These are phyloP conservation scores for Glossophaga mutica DNA, from an alignment of 2,797 vertebrate genomes.

Conservation along the genomic window DNA sequence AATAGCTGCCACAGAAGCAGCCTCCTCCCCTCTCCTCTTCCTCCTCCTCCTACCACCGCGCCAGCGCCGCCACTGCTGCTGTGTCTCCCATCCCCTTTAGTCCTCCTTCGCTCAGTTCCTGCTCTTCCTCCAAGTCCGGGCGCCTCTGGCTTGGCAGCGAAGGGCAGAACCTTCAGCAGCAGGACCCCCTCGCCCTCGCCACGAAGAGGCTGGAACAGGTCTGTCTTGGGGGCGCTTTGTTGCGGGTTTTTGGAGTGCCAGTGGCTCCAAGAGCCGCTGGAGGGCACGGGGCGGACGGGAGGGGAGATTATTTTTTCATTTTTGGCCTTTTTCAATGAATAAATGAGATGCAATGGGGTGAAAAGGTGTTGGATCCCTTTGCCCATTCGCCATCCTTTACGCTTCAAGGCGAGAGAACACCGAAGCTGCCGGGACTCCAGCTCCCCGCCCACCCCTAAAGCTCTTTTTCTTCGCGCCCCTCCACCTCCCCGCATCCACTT, in stretches of 20 bases:
- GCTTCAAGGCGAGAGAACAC: conserved; percentile 18
- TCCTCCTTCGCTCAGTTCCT: conserved; percentile 45
- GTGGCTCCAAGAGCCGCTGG: background rate
- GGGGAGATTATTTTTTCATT: conserved; percentile 24
- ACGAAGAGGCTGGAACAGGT: conserved; percentile 67
- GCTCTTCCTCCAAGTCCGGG: conserved; percentile 50
- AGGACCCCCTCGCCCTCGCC: background rate
- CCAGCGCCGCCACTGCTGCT: background rate
- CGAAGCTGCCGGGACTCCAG: conserved; percentile 29
- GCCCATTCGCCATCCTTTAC: background rate
- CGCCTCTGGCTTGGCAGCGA: conserved; percentile 39
- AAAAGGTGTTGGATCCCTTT: background rate
- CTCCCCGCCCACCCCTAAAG: conserved; percentile 43
- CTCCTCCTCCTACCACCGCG: background rate
- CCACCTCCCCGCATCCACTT: conserved; percentile 38
- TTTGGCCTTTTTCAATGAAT: conserved; percentile 22
- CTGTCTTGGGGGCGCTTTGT: conserved; percentile 69
- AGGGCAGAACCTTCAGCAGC: conserved; percentile 35
- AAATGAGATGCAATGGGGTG: background rate
- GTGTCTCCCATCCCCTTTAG: conserved; percentile 43
- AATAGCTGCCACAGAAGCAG: conserved; percentile 52
- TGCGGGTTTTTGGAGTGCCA: conserved; percentile 22
- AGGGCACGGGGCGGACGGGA: background rate
- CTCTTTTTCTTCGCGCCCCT: conserved; percentile 55
- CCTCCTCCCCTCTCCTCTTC: conserved; percentile 18